Evolutionary conservation across 2,113 vertebrate species (phyloP).

Genomic region (Pantherophis guttatus): DNA sequence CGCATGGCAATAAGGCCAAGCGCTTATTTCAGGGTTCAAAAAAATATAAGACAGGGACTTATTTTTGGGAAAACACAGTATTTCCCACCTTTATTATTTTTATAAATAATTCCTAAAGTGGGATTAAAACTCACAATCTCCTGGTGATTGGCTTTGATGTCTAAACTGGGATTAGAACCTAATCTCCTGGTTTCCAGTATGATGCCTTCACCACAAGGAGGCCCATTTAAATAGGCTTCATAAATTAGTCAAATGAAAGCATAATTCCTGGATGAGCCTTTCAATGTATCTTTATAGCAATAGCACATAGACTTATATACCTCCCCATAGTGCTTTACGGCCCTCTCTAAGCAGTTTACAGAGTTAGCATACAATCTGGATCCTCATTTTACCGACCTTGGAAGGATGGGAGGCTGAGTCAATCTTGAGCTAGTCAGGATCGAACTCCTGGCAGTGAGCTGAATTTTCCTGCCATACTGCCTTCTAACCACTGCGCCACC

Average conservation of each 20-base stretch:
- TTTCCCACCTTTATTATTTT: neutral
- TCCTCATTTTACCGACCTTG: neutral
- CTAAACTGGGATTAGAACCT: neutral
- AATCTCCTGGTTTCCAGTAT: neutral
- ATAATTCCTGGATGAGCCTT: neutral
- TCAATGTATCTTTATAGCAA: neutral
- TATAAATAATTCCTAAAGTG: neutral
- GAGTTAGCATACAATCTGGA: neutral
- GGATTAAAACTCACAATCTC: neutral
- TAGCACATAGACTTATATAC: neutral
- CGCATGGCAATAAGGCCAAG: no score
- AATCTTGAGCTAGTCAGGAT: neutral
- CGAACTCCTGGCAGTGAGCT: neutral
- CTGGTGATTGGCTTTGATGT: neutral
- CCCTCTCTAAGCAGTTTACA: neutral
- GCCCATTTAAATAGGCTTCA: neutral
- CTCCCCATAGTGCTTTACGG: neutral
- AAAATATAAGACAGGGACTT: no score
- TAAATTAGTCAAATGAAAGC: neutral
- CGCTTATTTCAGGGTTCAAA: no score
- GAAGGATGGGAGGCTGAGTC: neutral
- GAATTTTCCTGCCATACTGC: neutral
- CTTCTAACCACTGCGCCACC: neutral
- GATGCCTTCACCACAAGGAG: neutral
- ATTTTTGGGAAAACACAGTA: neutral